These are phyloP conservation scores for Eilema griseolum DNA, from an alignment of 2,888 invertebrate species.

Conservation along the genomic window DNA sequence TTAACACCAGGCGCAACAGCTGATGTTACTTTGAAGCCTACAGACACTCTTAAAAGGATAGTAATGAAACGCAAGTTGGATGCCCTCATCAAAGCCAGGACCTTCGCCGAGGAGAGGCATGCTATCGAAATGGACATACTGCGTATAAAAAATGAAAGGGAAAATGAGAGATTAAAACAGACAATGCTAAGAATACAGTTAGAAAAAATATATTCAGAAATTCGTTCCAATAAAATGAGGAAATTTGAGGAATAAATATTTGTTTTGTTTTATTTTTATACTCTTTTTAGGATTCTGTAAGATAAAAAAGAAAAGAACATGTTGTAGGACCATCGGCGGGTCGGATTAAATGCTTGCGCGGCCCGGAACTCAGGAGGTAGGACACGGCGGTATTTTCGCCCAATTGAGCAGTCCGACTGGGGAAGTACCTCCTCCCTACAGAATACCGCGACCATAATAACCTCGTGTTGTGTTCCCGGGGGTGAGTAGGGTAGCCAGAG, in stretches of 20 bases:
- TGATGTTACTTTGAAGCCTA: not conserved
- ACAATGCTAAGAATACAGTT: not conserved
- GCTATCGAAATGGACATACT: not conserved
- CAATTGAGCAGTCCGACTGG: too few relatives aligned
- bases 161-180: not conserved
- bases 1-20: not conserved
- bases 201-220: not conserved
- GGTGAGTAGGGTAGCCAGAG: too few relatives aligned
- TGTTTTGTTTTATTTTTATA: not conserved
- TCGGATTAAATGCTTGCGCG: too few relatives aligned
- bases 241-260: not conserved
- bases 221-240: not conserved
- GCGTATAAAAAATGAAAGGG: not conserved
- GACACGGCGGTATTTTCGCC: too few relatives aligned
- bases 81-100: not conserved
- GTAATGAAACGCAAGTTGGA: not conserved
- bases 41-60: not conserved
- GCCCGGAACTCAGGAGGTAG: too few relatives aligned
- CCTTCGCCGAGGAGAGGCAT: not conserved
- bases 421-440: too few relatives aligned
- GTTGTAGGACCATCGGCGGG: too few relatives aligned
- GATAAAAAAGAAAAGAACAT: too few relatives aligned
- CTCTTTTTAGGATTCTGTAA: too few relatives aligned
- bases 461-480: too few relatives aligned
- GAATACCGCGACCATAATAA: too few relatives aligned